Base-by-base conservation (phyloP, 2,113 vertebrate species). In the Takifugu bimaculatus region DNA sequence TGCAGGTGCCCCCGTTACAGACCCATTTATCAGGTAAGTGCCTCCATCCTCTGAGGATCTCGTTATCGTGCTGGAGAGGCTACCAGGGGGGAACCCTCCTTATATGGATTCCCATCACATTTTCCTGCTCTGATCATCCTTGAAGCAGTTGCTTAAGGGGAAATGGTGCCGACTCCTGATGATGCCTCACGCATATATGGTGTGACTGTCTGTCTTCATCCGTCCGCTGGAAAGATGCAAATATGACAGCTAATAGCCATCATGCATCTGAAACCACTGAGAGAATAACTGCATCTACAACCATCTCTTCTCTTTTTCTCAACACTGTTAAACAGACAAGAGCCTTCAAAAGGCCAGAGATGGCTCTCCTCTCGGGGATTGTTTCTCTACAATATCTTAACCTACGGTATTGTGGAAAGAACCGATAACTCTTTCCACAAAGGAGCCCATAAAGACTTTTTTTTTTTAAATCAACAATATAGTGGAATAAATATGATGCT, bases 1-100 rank as follows among this genome's bases (percentile, higher is more conserved):
- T 73, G 82, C 86, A 78, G 87, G 80, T 84, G 84, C 66, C 60
- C 79, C 59, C 72, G 67, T 84, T 82, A 75, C 75, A 65, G 76
- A 85, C 67, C 50, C 76, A 81, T 88, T 80, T 74, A 79, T 83
- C 83, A 84, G 72, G 74, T 77, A 74, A 82, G 70, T 68, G 54
- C 50, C 73, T 70, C 70, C 26, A 45, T 78, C 73, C 72, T 73
- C 65, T 12, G 52, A 47, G 68, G 63, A 78, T 75, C 72, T 82
- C 73, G 78, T 87, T 88, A 85, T 56, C 13, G 20, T 44, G 55
- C 70, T 28, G 51, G 44, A 54, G 70, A 80, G 61, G 71, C 54
- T 55, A 70, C 64, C 54, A 20, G 3, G 2, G 13, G 56, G 64
- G 73, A 78, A 68, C 60, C n/a, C 61, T 57, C 68, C 51, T 62